Conservation (phyloP, 64 coral and sea anemone species). For the Platygyra sinensis region DNA sequence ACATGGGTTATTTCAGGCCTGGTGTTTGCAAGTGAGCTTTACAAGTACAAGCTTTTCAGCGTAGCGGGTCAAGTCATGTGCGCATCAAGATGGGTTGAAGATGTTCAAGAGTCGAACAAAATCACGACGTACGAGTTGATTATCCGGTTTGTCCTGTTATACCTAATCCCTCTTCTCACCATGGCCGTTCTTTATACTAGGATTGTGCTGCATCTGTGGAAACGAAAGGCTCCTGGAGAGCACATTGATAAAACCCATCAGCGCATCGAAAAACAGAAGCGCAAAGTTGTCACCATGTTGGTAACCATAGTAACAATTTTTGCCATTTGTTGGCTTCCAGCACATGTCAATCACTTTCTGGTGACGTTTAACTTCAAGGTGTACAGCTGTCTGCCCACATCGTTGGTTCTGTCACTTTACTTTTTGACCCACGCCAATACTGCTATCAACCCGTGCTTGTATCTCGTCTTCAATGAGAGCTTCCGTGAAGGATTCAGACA, state of each 20-base stretch:
- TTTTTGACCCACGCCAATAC: conserved; percentile 71
- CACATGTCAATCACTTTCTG: conserved; percentile 83
- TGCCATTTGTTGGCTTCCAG: conserved; percentile 85
- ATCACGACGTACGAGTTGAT: conserved; percentile 60
- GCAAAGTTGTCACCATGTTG: conserved; percentile 84
- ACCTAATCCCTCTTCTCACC: conserved; percentile 60
- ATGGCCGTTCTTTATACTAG: conserved; percentile 77
- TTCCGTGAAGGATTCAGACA: conserved; percentile 64
- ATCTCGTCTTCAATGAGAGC: conserved; percentile 74
- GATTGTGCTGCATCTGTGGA: conserved; percentile 87
- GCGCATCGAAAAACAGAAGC: conserved; percentile 72
- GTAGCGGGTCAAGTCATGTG: background rate
- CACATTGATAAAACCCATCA: conserved; percentile 76
- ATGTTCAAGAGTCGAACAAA: background rate
- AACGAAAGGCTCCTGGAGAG: conserved; percentile 74
- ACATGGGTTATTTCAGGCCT: conserved; percentile 73
- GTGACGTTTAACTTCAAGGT: conserved; percentile 41
- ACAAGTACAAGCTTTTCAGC: conserved; percentile 45
- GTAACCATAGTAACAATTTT: conserved; percentile 85
- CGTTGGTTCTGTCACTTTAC: conserved; percentile 21
- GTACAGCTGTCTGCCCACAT: conserved; percentile 21
- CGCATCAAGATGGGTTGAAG: conserved; percentile 44
- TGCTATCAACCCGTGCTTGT: conserved; percentile 79
- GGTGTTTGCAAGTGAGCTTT: conserved; percentile 59
- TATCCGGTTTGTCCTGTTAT: conserved; percentile 62